These are phyloP conservation scores for Drosophila barbarae DNA, from an alignment of 2,888 invertebrate species.

Conservation along the genomic window DNA sequence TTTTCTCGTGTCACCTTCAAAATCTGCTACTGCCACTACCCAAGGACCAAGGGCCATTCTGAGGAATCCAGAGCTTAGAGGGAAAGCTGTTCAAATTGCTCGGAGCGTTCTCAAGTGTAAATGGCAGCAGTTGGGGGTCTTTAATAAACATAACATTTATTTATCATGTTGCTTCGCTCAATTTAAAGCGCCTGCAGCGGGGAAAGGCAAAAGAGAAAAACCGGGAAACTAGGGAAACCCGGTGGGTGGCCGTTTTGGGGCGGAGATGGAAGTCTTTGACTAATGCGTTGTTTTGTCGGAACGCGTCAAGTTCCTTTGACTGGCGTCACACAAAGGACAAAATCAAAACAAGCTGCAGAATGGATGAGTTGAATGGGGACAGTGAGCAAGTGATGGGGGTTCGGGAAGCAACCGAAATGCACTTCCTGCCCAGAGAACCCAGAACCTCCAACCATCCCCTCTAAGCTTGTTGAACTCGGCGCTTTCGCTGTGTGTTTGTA, in stretches of 20 bases:
- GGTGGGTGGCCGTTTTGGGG: not conserved
- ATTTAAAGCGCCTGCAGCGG: conserved; percentile 31
- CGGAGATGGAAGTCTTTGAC: conserved; percentile 41
- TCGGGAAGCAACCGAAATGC: conserved; percentile 40
- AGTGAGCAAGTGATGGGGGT: conserved; percentile 12
- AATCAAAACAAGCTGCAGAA: conserved; percentile 50
- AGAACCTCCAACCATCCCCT: not conserved
- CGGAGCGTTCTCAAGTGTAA: conserved; percentile 42
- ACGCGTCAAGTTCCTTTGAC: conserved; percentile 54
- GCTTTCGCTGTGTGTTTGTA: conserved; percentile 13
- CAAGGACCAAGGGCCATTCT: not conserved
- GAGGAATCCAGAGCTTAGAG: not conserved
- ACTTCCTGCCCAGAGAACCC: conserved; percentile 51
- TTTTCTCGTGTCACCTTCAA: conserved; percentile 26
- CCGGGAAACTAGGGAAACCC: not conserved
- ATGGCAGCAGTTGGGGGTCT: conserved; percentile 51
- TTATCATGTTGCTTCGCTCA: conserved; percentile 27
- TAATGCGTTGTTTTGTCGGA: conserved; percentile 34
- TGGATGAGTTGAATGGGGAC: not conserved
- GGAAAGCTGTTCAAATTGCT: conserved; percentile 7
- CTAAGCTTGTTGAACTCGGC: conserved; percentile 57
- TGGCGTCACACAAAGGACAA: conserved; percentile 41
- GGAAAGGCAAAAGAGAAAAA: not conserved
- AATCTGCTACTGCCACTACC: not conserved
- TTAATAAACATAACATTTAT: conserved; percentile 67